Conservation (phyloP, 2,888 invertebrate genomes). For the Hymenopus coronatus region DNA sequence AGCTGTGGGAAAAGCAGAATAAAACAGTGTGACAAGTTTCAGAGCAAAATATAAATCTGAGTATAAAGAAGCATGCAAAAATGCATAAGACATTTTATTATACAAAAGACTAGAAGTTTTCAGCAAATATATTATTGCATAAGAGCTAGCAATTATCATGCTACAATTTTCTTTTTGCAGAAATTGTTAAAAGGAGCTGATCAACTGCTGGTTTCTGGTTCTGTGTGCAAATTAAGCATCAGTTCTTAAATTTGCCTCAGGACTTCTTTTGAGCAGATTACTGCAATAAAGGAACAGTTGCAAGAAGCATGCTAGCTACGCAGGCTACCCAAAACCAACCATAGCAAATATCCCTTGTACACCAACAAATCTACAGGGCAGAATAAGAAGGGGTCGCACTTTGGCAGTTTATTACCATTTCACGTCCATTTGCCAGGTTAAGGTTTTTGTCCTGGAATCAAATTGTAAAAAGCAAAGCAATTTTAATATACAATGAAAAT, state of each 20-base stretch:
- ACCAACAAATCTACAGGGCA: neutral
- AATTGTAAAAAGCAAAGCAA: slow-evolving; percentile 47
- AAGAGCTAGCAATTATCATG: neutral
- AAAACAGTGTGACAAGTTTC: neutral
- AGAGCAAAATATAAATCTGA: neutral
- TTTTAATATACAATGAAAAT: neutral
- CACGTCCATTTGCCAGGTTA: slow-evolving; percentile 80
- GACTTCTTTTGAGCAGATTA: neutral
- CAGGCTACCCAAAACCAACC: neutral
- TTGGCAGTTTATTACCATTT: slow-evolving; percentile 64
- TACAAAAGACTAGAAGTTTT: neutral
- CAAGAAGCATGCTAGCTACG: neutral
- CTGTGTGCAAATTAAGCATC: neutral
- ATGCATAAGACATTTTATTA: neutral
- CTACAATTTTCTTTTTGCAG: neutral
- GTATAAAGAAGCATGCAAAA: neutral
- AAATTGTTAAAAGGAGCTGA: neutral
- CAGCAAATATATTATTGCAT: neutral
- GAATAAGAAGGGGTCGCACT: neutral
- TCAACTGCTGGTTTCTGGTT: neutral
- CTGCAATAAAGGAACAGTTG: slow-evolving; percentile 5
- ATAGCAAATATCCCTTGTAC: neutral
- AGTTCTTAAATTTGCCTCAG: neutral
- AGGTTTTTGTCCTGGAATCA: slow-evolving; percentile 82
- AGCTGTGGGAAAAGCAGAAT: neutral